Base-by-base conservation (phyloP, 2,113 vertebrate species). In the Nasalis larvatus region DNA sequence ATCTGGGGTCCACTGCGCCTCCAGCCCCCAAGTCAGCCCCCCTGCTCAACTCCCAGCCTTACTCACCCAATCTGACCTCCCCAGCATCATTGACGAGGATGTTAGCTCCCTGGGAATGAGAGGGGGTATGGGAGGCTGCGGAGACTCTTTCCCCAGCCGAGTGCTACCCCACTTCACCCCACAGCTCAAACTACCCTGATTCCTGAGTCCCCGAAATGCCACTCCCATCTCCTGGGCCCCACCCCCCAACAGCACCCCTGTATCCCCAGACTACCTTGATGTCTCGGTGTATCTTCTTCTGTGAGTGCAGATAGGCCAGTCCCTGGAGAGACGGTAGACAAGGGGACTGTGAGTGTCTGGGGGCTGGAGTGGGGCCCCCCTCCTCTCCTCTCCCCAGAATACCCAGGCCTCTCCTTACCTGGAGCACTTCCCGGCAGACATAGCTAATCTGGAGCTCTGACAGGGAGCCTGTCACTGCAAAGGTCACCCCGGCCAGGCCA, bases 221-320 rank as follows among this genome's bases (percentile, higher is more conserved):
- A 40, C 32, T 27, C 81, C 40, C 35, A 4, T 35, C 42, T 86
- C 76, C 86, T 17, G 32, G 60, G 84, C 20, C 40, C 45, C 17
- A 13, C n/a, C 54, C 54, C 9, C 30, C 52, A 23, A 47, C 0
- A 76, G 42, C 58, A 37, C n/a, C 54, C 47, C 30, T 49, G 23
- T 5, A 35, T 30, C 80, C 82, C 69, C 3, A 89, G 74, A 32
- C 14, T 42, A 99, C 99, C 99, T 99, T 99, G 92, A 99, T 99
- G 96, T 99, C 99, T 96, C 99, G 98, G 97, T 99, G 99, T 94
- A 99, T 99, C 97, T 99, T 99, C 98, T 99, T 99, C 98, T 99
- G 99, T 83, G 97, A 99, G 16, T 99, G 99, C 32, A 99, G 98
- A 95, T 99, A 99, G 95, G 99, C 99, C 97, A 99, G 98, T 52